Evolutionary conservation across 2,113 vertebrate species (phyloP).

Genomic region (Astur gentilis): DNA sequence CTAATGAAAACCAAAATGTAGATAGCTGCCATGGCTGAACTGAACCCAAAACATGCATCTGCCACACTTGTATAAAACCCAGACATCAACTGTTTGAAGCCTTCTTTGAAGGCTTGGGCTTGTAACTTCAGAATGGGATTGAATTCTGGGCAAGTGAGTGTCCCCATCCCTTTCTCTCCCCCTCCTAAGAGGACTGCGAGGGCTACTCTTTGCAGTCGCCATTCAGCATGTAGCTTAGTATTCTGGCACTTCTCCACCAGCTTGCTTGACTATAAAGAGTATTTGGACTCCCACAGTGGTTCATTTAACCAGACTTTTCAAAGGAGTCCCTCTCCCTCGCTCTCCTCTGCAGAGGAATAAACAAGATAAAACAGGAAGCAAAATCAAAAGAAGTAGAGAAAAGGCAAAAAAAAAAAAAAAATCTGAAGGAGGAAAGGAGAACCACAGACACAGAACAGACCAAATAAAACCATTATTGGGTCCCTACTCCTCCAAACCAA

Average conservation of each 20-base stretch:
- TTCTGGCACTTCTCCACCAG: background rate
- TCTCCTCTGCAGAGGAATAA: background rate
- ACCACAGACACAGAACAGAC: background rate
- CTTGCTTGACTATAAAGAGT: background rate
- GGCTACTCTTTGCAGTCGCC: background rate
- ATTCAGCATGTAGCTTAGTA: background rate
- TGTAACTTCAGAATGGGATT: background rate
- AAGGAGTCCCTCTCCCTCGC: background rate
- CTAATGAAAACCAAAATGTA: background rate
- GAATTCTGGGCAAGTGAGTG: background rate
- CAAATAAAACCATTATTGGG: background rate
- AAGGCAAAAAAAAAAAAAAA: background rate
- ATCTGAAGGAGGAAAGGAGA: background rate
- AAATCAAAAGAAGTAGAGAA: background rate
- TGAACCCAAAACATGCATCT: background rate
- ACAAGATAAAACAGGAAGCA: slow-evolving; percentile 23
- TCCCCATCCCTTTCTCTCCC: background rate
- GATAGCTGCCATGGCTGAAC: background rate
- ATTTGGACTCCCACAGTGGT: slow-evolving; percentile 12
- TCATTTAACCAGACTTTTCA: slow-evolving; percentile 32
- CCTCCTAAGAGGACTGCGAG: background rate
- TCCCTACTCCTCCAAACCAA: background rate
- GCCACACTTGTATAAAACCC: background rate
- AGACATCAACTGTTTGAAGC: background rate
- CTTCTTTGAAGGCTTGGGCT: background rate